A percentile compares a stretch with the other conserved stretches of the same genome.
Evolutionary conservation across 2,797 vertebrate species (phyloP).

Genomic region (Artibeus jamaicensis): DNA sequence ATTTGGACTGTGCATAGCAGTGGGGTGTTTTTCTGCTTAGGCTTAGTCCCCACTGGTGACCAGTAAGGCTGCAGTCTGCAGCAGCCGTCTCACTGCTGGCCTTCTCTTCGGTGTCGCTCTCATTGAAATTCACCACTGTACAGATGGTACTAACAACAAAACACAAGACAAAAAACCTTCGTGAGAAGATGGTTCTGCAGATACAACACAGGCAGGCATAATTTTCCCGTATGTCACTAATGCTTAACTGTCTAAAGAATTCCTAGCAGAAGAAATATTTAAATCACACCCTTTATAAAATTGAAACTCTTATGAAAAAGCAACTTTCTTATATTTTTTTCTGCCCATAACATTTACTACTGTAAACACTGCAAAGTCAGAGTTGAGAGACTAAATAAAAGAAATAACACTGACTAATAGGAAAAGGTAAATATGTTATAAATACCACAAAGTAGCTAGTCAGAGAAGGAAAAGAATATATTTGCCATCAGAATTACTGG

Average conservation of each 20-base stretch:
- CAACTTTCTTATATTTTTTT: constrained; percentile 33
- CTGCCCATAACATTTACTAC: constrained; percentile 28
- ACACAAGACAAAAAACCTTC: not conserved
- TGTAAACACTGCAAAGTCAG: constrained; percentile 9
- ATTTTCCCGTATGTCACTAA: not conserved
- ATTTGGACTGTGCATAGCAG: not conserved
- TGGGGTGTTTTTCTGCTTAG: not conserved
- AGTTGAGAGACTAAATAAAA: constrained; percentile 28
- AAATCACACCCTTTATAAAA: not conserved
- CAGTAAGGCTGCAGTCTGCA: not conserved
- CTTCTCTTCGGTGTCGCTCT: not conserved
- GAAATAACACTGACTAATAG: not conserved
- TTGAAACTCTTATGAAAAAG: not conserved
- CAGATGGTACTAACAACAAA: not conserved
- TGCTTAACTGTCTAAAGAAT: constrained; percentile 15
- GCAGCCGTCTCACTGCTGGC: not conserved
- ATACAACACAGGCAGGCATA: not conserved
- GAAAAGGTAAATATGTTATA: not conserved
- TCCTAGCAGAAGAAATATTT: constrained; percentile 6
- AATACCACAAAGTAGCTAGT: not conserved
- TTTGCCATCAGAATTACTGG: constrained; percentile 7
- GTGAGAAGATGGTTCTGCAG: not conserved
- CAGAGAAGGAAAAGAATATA: not conserved
- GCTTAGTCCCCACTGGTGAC: not conserved
- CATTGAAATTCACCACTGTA: not conserved